phyloP scores from a whole-genome alignment of 2,797 vertebrate species.

The Pyrocephalus nanus region DNA sequence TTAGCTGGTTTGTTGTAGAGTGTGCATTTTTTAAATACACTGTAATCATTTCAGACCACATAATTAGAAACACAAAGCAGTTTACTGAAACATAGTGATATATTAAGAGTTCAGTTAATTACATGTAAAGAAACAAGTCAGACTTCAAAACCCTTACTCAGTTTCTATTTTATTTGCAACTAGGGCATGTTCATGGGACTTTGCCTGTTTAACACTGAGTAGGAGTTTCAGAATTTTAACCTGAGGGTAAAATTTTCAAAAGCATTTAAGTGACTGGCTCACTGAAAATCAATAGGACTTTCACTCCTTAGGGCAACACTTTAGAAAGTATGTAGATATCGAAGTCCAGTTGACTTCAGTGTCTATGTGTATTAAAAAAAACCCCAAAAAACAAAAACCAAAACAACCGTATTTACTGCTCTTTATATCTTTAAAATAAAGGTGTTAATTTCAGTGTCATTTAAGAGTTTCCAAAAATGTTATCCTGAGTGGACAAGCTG shows the following conservation, averaged over 20 bases:
- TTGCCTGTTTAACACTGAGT: conserved; percentile 38
- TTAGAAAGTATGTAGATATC: conserved; percentile 28
- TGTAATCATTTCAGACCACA: conserved; percentile 75
- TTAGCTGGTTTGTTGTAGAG: conserved; percentile 71
- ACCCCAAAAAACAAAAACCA: too few relatives aligned
- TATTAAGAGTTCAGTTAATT: conserved; percentile 67
- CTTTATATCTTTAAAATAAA: background rate
- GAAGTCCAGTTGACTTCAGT: conserved; percentile 22
- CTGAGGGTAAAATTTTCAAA: conserved; percentile 65
- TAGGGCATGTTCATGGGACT: conserved; percentile 32
- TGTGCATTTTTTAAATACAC: conserved; percentile 74
- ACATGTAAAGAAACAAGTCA: conserved; percentile 61
- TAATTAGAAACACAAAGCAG: conserved; percentile 75
- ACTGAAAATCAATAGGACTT: conserved; percentile 52
- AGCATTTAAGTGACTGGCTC: conserved; percentile 46
- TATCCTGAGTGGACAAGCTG: background rate
- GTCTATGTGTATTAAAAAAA: background rate
- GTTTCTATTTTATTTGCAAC: conserved; percentile 59
- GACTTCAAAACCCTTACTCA: conserved; percentile 59
- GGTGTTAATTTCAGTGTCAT: background rate
- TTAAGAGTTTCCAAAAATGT: background rate
- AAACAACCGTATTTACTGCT: background rate
- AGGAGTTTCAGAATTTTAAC: conserved; percentile 69
- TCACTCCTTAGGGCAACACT: conserved; percentile 47
- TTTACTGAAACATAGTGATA: conserved; percentile 67